phyloP scores from a whole-genome alignment of 2,113 vertebrate species.

The Lepisosteus osseus region DNA sequence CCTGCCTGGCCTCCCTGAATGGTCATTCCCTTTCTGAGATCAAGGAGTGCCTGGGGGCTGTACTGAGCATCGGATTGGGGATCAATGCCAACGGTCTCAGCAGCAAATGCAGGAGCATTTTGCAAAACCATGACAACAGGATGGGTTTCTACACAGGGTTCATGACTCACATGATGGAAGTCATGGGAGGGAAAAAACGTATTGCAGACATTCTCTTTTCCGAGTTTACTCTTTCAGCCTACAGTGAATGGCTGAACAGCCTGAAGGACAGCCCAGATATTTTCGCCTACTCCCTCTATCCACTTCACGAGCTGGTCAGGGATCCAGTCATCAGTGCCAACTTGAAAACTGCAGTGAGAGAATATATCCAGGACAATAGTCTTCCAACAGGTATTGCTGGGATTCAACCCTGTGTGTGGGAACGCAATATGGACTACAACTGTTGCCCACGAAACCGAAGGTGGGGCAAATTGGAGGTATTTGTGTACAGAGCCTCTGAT shows the following conservation, averaged over 20 bases:
- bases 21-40: constrained; percentile 30
- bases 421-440: constrained; percentile 6
- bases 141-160: background rate
- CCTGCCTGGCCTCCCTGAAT: constrained; percentile 40
- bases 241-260: constrained; percentile 20
- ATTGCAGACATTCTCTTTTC: constrained; percentile 33
- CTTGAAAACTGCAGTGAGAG: constrained; percentile 30
- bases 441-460: constrained; percentile 26
- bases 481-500: constrained; percentile 13
- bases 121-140: constrained; percentile 2
- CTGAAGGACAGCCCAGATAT: constrained; percentile 27
- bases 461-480: constrained; percentile 24
- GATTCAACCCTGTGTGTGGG: background rate
- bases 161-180: constrained; percentile 18
- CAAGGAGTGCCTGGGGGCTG: constrained; percentile 40
- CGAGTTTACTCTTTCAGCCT: constrained; percentile 18
- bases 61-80: constrained; percentile 28
- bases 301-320: constrained; percentile 27
- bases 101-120: background rate
- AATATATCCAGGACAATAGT: constrained; percentile 29
- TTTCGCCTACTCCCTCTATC: constrained; percentile 31
- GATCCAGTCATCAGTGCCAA: background rate
- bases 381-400: background rate
- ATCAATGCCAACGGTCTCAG: fast-evolving
- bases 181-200: constrained; percentile 32